Base-by-base conservation (phyloP, 2,888 invertebrate genomes). In the Lacanobia wlatinum region DNA sequence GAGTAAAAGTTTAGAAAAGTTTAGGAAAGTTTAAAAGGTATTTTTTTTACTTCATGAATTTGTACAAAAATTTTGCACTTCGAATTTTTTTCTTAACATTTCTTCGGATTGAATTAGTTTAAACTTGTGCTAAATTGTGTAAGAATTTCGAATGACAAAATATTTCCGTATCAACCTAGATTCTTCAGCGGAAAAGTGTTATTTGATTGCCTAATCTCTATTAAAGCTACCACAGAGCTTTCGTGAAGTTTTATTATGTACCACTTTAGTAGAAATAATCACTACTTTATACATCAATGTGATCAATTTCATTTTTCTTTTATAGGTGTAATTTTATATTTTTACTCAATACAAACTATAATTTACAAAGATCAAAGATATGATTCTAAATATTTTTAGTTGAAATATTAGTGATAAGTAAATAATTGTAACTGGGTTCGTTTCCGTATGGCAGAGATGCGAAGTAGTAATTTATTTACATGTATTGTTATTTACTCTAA, bases 81-180 rank as follows among this genome's bases (percentile, higher is more conserved):
- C 28, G 28, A 28, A 28, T 2, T 28, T 1, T 28, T 28, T 28
- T 28, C 28, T 28, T 28, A 2, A 28, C 28, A 28, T 28, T 28
- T 28, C 28, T 28, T 28, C 28, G 43, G 6, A 43, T 10, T 52
- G 10, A 0, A 53, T 23, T 9, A 14, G 21, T 53, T 21, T 28
- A 3, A 23, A 38, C n/a, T 12, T 46, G 23, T n/a, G 7, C 21
- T 14, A 0, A 48, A 40, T 73, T 10, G 8, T 38, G 16, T n/a
- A n/a, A 46, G 3, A 7, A 53, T 53, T 28, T 21, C 48, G 1
- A 46, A 52, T 70, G 46, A 46, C 50, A 52, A 18, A 59, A 59
- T 18, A 53, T 77, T 77, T 77, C 52, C 60, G 38, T 61, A 40
- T 70, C n/a, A 52, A 46, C 38, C 56, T 38, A 75, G 2, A 69